Percentiles rank a stretch among this genome's conserved stretches.
phyloP scores from a whole-genome alignment of 2,888 invertebrate genomes.

The Cristatella mucedo region DNA sequence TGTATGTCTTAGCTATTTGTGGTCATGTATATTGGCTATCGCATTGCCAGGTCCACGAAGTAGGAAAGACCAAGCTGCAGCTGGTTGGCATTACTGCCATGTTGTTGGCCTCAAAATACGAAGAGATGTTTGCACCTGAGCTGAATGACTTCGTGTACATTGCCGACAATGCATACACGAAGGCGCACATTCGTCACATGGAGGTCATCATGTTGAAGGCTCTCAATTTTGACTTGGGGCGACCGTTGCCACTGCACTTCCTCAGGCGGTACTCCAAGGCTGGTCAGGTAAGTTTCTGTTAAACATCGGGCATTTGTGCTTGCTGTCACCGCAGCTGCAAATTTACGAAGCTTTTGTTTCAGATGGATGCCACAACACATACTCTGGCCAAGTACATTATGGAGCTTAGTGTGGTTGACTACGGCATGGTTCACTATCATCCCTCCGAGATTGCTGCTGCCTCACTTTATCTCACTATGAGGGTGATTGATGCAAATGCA shows the following conservation, averaged over 20 bases:
- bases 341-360: constrained; percentile 19
- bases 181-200: constrained; percentile 61
- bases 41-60: constrained; percentile 33
- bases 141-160: constrained; percentile 73
- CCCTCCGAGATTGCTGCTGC: constrained; percentile 73
- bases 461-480: constrained; percentile 57
- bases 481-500: constrained; percentile 21
- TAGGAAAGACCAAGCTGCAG: constrained; percentile 58
- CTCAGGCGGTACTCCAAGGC: constrained; percentile 51
- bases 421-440: constrained; percentile 53
- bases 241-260: constrained; percentile 75
- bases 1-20: too few relatives aligned
- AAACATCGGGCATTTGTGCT: too few relatives aligned
- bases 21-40: constrained; percentile 2
- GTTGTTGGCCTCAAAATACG: constrained; percentile 81
- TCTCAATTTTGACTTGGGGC: constrained; percentile 63
- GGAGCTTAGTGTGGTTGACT: constrained; percentile 66
- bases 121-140: constrained; percentile 78
- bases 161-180: constrained; percentile 69
- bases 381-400: constrained; percentile 75
- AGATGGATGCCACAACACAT: constrained; percentile 55
- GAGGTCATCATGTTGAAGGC: constrained; percentile 60
- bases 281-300: constrained; percentile 39
- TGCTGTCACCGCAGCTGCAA: too few relatives aligned
- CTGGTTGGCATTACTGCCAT: constrained; percentile 74